Conservation (phyloP, 2,888 invertebrate species). For the Parochlus steinenii region DNA sequence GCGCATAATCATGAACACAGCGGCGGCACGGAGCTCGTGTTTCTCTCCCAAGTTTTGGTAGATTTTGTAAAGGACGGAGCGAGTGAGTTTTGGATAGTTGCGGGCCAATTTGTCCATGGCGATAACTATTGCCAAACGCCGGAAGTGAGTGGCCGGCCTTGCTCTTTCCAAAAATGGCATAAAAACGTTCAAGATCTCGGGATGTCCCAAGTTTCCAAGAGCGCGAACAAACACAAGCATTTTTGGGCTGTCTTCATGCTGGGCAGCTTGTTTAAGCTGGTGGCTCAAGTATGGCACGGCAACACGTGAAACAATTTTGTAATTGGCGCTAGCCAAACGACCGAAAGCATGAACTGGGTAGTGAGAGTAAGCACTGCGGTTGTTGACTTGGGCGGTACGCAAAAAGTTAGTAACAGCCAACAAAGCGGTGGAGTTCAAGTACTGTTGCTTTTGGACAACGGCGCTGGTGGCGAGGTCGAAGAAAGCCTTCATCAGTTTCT, state of each 20-base stretch:
- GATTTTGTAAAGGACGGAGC: constrained; percentile 44
- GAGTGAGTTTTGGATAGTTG: constrained; percentile 34
- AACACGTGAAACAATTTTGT: constrained; percentile 35
- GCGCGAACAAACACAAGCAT: constrained; percentile 45
- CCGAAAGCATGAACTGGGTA: constrained; percentile 52
- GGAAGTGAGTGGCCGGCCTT: constrained; percentile 37
- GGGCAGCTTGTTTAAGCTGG: constrained; percentile 36
- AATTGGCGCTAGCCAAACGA: constrained; percentile 35
- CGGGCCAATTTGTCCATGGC: constrained; percentile 36
- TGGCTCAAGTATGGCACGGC: constrained; percentile 42
- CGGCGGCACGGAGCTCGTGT: constrained; percentile 46
- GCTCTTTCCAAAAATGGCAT: constrained; percentile 51
- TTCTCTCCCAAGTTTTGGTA: constrained; percentile 47
- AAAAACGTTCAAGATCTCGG: constrained; percentile 39
- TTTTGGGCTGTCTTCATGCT: constrained; percentile 35
- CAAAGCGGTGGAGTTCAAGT: constrained; percentile 39
- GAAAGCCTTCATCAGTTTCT: constrained; percentile 41
- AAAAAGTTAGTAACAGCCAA: constrained; percentile 42
- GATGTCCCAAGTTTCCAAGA: constrained; percentile 47
- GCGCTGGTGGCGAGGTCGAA: constrained; percentile 39
- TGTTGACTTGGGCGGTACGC: constrained; percentile 41
- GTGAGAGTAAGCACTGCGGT: constrained; percentile 36
- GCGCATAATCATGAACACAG: constrained; percentile 42
- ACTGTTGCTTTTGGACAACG: constrained; percentile 34
- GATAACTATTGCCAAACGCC: constrained; percentile 44